Evolutionary conservation across 2,113 vertebrate species (phyloP).

Genomic region (Alethe diademata): DNA sequence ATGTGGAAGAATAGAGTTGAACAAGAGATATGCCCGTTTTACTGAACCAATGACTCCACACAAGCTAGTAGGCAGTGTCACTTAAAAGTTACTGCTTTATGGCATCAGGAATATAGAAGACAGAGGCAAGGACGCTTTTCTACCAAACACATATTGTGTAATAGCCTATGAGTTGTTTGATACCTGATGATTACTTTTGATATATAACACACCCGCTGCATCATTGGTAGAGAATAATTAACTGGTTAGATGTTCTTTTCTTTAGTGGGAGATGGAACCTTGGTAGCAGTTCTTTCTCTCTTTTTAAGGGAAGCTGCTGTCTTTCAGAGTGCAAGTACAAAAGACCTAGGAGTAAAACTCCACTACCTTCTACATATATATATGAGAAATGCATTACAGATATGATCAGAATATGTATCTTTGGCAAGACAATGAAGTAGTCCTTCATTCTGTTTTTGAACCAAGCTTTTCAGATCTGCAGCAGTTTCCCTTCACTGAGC

Average conservation of each 20-base stretch:
- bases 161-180: neutral
- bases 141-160: neutral
- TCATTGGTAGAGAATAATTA: neutral
- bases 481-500: neutral
- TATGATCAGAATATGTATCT: neutral
- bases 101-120: neutral
- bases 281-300: neutral
- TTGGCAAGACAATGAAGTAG: neutral
- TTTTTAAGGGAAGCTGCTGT: neutral
- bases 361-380: neutral
- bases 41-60: neutral
- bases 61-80: neutral
- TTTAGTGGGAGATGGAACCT: neutral
- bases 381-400: neutral
- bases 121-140: rapidly evolving
- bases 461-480: neutral
- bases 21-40: neutral
- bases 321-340: neutral
- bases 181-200: neutral
- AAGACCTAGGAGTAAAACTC: neutral
- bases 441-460: neutral
- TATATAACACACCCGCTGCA: neutral
- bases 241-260: neutral
- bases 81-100: neutral
- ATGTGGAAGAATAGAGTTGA: neutral